phyloP scores from a whole-genome alignment of 2,797 vertebrate genomes.

The Phrynocephalus forsythii region DNA sequence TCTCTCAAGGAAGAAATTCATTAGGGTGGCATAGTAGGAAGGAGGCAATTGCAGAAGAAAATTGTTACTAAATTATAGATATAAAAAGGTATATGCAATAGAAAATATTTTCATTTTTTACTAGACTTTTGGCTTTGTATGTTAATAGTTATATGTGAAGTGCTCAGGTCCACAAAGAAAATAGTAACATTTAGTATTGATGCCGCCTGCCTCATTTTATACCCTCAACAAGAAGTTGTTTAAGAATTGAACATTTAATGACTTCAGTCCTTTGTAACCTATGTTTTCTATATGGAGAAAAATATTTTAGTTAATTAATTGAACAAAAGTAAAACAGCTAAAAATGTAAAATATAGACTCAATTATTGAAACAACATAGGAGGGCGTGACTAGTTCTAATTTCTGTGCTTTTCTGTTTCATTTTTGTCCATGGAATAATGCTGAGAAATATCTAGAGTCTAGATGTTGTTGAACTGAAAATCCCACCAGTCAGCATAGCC shows the following conservation, averaged over 20 bases:
- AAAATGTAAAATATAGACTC: background rate
- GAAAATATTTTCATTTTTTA: conserved; percentile 53
- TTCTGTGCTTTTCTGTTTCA: background rate
- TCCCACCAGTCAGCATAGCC: background rate
- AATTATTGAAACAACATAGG: background rate
- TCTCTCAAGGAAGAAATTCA: conserved; percentile 39
- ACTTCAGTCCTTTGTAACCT: background rate
- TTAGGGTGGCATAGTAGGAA: conserved; percentile 29
- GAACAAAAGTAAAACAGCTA: background rate
- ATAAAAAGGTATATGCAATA: conserved; percentile 26
- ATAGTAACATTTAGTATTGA: background rate
- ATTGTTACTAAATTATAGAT: conserved; percentile 39
- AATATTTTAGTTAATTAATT: background rate
- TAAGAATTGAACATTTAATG: background rate
- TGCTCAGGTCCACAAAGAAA: background rate
- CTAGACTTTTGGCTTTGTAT: conserved; percentile 24
- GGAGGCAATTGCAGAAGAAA: conserved; percentile 15
- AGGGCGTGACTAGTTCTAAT: too few species aligned
- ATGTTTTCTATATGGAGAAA: background rate
- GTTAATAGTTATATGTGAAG: background rate
- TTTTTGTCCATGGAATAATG: background rate
- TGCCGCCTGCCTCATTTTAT: background rate
- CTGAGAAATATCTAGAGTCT: background rate
- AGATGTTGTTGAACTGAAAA: background rate
- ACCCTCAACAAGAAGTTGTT: background rate